These are phyloP conservation scores for Linepithema humile DNA, from an alignment of 1,140 invertebrate species.

Conservation along the genomic window DNA sequence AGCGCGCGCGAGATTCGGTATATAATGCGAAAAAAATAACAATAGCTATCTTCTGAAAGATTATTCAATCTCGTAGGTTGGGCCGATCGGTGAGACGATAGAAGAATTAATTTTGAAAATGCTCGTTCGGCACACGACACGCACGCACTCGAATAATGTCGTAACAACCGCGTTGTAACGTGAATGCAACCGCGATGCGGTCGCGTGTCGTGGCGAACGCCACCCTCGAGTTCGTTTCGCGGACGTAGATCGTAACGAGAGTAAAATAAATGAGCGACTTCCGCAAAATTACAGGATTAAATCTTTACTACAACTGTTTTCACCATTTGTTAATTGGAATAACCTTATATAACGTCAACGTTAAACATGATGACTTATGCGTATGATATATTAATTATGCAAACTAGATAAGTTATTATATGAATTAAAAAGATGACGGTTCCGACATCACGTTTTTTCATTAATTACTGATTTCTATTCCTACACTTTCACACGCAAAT, in stretches of 20 bases:
- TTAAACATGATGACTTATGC: not conserved
- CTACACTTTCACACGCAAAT: not conserved
- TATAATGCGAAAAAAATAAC: not conserved
- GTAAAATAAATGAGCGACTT: constrained; percentile 63
- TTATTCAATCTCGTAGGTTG: constrained; percentile 37
- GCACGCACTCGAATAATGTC: constrained; percentile 73
- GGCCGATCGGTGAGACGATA: constrained; percentile 70
- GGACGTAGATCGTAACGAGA: constrained; percentile 55
- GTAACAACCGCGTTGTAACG: constrained; percentile 67
- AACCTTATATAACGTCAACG: not conserved
- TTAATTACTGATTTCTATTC: not conserved
- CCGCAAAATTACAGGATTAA: constrained; percentile 54
- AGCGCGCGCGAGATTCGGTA: not conserved
- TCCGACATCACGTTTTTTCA: not conserved
- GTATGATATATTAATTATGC: not conserved
- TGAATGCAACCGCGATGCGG: constrained; percentile 76
- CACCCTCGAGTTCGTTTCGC: constrained; percentile 62
- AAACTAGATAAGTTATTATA: not conserved
- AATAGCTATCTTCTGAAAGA: constrained; percentile 37
- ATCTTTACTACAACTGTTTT: not conserved
- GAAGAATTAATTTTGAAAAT: constrained; percentile 82
- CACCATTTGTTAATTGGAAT: constrained; percentile 6
- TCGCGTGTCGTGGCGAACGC: constrained; percentile 80
- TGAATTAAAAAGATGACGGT: not conserved
- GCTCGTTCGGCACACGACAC: constrained; percentile 73